These are phyloP conservation scores for Nephotettix cincticeps DNA, from an alignment of 1,140 invertebrate species.

Conservation along the genomic window DNA sequence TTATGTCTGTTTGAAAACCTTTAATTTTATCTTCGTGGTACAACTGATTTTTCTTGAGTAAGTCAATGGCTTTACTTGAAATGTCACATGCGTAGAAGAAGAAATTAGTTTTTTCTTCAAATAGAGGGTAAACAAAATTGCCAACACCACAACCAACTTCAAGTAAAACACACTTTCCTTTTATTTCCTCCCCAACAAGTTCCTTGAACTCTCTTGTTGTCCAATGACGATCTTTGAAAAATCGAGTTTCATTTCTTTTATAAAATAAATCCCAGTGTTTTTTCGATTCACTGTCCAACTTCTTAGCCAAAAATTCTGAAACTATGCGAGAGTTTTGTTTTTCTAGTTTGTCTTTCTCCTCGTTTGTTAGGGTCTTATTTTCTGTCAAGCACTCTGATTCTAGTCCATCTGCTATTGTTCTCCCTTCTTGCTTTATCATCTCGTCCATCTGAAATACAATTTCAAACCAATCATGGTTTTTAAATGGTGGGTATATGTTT, in stretches of 20 bases:
- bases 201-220: conserved; percentile 92
- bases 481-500: too few relatives aligned
- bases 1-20: conserved; percentile 77
- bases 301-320: conserved; percentile 71
- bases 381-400: background rate
- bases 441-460: too few relatives aligned
- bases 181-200: conserved; percentile 54
- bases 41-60: conserved; percentile 69
- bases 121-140: conserved; percentile 91
- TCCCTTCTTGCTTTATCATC: too few relatives aligned
- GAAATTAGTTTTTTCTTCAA: conserved; percentile 73
- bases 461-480: too few relatives aligned
- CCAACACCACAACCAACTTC: conserved; percentile 98
- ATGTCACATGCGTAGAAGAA: conserved; percentile 93
- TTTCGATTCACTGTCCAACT: conserved; percentile 83
- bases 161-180: conserved; percentile 55
- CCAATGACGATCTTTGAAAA: conserved; percentile 98
- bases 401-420: too few relatives aligned
- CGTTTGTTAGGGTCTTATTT: conserved; percentile 49
- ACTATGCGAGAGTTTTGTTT: conserved; percentile 72
- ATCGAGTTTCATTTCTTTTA: conserved; percentile 85
- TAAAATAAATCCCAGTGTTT: conserved; percentile 99
- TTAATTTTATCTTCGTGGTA: conserved; percentile 65
- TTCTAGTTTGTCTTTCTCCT: conserved; percentile 60
- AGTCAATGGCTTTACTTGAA: conserved; percentile 84